phyloP scores from a whole-genome alignment of 2,797 vertebrate species.

The Danio tinwini region DNA sequence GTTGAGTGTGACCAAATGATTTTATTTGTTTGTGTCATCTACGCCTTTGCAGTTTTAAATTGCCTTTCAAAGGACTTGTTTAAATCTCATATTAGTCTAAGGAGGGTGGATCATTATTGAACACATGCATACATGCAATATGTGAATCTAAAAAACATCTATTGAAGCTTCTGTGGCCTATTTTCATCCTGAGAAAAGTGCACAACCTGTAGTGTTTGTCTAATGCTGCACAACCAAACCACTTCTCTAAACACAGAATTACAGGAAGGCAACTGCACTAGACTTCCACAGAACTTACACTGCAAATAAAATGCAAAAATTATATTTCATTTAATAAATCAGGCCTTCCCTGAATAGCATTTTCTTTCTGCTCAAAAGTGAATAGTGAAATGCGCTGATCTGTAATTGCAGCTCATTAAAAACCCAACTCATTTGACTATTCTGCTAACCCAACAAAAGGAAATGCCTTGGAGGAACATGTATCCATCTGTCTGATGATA shows the following conservation, averaged over 20 bases:
- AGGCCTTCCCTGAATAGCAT: conserved; percentile 22
- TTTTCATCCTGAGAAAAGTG: not conserved
- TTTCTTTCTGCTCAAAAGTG: conserved; percentile 7
- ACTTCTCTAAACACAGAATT: conserved; percentile 35
- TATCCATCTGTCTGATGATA: conserved; percentile 16
- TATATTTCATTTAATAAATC: not conserved
- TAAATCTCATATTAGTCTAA: too few species aligned
- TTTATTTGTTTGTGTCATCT: too few species aligned
- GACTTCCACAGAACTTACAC: not conserved
- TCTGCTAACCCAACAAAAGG: not conserved
- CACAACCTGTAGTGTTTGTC: not conserved
- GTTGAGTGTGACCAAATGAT: too few species aligned
- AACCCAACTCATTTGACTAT: conserved; percentile 39
- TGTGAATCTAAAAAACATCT: not conserved
- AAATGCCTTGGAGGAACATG: conserved; percentile 4
- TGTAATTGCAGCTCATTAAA: conserved; percentile 30
- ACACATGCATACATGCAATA: too few species aligned
- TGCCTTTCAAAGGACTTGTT: too few species aligned
- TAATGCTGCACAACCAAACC: not conserved
- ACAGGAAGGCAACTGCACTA: not conserved
- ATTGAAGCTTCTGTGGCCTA: not conserved
- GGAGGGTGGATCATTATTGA: too few species aligned
- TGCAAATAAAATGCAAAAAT: conserved; percentile 13
- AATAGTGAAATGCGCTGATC: conserved; percentile 1
- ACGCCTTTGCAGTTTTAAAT: too few species aligned